Percentiles rank a stretch among this genome's conserved stretches.
Evolutionary conservation across 2,113 vertebrate species (phyloP).

Genomic region (Peromyscus maniculatus): DNA sequence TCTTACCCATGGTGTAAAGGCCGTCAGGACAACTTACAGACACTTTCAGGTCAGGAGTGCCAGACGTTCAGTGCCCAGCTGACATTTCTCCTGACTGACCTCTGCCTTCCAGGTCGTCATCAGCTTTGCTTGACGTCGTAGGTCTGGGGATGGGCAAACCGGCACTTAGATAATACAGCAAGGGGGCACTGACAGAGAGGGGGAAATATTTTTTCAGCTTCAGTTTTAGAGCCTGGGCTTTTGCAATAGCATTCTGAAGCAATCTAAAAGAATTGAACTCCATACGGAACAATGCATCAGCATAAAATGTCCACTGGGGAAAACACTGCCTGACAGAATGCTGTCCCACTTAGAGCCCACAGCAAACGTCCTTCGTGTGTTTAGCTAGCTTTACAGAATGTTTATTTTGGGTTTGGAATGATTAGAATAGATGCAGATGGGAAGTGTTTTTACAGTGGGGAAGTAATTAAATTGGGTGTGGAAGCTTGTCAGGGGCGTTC

Average conservation of each 20-base stretch:
- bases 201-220: background rate
- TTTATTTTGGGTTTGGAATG: constrained; percentile 89
- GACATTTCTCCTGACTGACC: background rate
- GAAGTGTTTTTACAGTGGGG: constrained; percentile 90
- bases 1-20: background rate
- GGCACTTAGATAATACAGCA: background rate
- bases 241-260: constrained; percentile 85
- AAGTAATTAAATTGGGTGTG: constrained; percentile 90
- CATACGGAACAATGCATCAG: constrained; percentile 85
- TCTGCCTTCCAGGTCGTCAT: background rate
- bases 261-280: constrained; percentile 79
- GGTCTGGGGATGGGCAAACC: background rate
- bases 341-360: constrained; percentile 83
- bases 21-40: background rate
- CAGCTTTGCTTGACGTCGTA: background rate
- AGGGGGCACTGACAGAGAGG: background rate
- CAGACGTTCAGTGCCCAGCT: background rate
- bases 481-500: constrained; percentile 89
- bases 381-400: constrained; percentile 88
- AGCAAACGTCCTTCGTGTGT: constrained; percentile 87
- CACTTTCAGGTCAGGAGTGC: background rate
- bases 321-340: constrained; percentile 80
- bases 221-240: constrained; percentile 57
- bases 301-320: constrained; percentile 85
- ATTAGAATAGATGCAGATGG: constrained; percentile 90